Base-by-base conservation (phyloP, 2,888 invertebrate genomes). In the Eulithis prunata region DNA sequence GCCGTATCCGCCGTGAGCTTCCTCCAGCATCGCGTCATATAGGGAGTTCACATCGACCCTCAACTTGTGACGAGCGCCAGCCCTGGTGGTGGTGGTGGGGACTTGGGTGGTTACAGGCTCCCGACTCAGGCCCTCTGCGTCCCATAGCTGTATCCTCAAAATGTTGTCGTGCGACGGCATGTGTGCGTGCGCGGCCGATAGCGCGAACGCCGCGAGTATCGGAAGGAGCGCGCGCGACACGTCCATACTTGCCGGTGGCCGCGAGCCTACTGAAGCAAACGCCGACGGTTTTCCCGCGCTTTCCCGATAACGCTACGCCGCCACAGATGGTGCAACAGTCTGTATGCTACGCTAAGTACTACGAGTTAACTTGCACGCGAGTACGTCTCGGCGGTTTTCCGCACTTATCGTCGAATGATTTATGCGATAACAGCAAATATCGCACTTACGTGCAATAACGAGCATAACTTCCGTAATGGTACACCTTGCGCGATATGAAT, bases 61-160 rank as follows among this genome's bases (percentile, higher is more conserved):
- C 59, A 87, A 76, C 78, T 88, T 90, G 67, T 80, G 84, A 54
- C 84, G 82, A 69, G 80, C 80, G 51, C 73, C 76, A 65, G 70
- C 70, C n/a, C 60, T 79, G 66, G 56, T 43, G 45, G 62, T 58
- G 52, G 81, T 77, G 51, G 85, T 77, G 12, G 84, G 77, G 5
- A 80, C 71, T 32, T 43, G 12, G 51, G 74, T 73, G 41, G 83
- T 82, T 32, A 87, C 76, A 32, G 90, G 87, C 59, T 89, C 89
- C 68, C 86, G 82, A 72, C 86, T 91, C 69, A 92, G 84, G 1
- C 93, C 93, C 75, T 93, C 92, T 52, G 86, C 92, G 74, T 93
- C 93, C 93, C 93, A 93, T 62, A 93, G 81, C 71, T 93, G 93
- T 78, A 93, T 88, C 78, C 92, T 80, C 14, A 92, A 83, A 70